phyloP scores from a whole-genome alignment of 2,888 invertebrate species.

The Amphimallon solstitiale region DNA sequence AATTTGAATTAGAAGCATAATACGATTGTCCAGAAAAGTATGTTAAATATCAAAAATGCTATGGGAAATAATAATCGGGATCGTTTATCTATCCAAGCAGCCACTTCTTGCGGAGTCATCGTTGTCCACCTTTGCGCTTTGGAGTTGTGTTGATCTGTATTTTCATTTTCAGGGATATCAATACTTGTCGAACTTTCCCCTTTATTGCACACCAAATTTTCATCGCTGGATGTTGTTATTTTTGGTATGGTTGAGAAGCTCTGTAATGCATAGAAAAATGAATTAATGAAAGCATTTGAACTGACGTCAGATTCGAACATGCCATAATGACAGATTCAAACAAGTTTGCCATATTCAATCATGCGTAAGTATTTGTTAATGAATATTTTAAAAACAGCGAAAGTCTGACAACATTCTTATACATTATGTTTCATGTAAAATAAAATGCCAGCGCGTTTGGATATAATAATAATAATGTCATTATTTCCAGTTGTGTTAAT shows the following conservation, averaged over 20 bases:
- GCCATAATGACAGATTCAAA: no score
- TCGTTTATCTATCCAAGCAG: slow-evolving; percentile 86
- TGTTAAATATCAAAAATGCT: slow-evolving; percentile 81
- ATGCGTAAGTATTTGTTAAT: no score
- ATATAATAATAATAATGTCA: no score
- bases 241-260: slow-evolving; percentile 76
- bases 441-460: no score
- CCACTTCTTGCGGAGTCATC: slow-evolving; percentile 89
- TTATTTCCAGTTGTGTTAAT: no score
- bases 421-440: no score
- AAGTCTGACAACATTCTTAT: no score
- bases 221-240: slow-evolving; percentile 75
- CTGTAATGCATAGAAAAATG: slow-evolving; percentile 59
- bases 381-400: no score
- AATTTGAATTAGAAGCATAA: background rate
- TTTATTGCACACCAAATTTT: slow-evolving; percentile 63
- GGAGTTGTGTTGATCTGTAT: background rate
- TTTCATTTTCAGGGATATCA: slow-evolving; percentile 40
- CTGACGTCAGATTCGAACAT: no score
- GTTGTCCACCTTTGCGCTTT: slow-evolving; percentile 70
- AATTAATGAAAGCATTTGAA: background rate
- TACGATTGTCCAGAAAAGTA: slow-evolving; percentile 61
- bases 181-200: slow-evolving; percentile 39
- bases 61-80: slow-evolving; percentile 82
- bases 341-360: no score